Conservation (phyloP, 2,888 invertebrate species). For the Stenurella melanura region DNA sequence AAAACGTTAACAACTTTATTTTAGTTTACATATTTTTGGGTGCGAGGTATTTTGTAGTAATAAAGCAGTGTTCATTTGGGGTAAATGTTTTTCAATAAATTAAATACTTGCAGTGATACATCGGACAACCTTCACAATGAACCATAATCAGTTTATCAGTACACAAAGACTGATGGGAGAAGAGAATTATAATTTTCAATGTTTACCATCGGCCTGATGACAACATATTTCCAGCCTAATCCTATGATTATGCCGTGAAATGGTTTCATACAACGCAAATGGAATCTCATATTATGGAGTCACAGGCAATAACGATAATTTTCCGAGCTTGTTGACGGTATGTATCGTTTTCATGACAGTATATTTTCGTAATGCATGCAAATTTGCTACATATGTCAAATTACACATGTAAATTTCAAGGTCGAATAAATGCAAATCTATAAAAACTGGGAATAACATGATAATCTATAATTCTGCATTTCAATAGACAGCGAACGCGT, state of each 20-base stretch:
- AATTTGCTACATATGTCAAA: conserved; percentile 23
- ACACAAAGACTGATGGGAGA: background rate
- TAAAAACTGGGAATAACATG: conserved; percentile 33
- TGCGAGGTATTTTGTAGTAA: too few species aligned
- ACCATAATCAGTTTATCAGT: background rate
- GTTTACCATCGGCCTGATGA: background rate
- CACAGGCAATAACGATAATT: conserved; percentile 22
- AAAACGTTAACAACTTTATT: too few species aligned
- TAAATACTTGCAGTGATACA: too few species aligned
- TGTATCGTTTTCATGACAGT: conserved; percentile 6
- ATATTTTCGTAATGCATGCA: conserved; percentile 33
- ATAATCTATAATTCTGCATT: conserved; percentile 39
- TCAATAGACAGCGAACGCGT: conserved; percentile 35
- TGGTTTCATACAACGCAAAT: conserved; percentile 2
- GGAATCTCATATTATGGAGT: conserved; percentile 18
- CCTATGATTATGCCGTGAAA: conserved; percentile 2
- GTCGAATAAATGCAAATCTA: conserved; percentile 10
- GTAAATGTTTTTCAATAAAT: too few species aligned
- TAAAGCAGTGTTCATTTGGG: too few species aligned
- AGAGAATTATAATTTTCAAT: background rate
- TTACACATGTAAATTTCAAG: conserved; percentile 34
- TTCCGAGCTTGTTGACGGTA: background rate
- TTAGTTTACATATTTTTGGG: too few species aligned
- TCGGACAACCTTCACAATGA: too few species aligned
- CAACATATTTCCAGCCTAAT: conserved; percentile 14